Conservation (phyloP, 1,140 invertebrate genomes). For the Papilio polyxenes region DNA sequence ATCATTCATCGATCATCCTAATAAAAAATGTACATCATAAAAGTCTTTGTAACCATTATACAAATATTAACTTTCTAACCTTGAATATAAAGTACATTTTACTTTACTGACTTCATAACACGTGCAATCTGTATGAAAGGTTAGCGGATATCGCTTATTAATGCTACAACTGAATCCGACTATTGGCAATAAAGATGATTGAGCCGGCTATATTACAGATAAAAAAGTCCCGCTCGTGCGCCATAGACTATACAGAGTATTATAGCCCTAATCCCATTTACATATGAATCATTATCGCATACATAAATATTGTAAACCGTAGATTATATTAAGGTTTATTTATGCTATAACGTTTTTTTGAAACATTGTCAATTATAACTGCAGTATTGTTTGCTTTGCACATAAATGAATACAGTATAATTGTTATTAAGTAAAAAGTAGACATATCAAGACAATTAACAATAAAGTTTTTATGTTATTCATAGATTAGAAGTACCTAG, state of each 20-base stretch:
- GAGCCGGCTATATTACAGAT: constrained; percentile 47
- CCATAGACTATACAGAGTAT: constrained; percentile 14
- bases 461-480: background rate
- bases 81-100: constrained; percentile 45
- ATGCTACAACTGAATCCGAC: constrained; percentile 56
- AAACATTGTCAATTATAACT: constrained; percentile 2
- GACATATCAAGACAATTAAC: background rate
- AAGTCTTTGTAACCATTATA: constrained; percentile 42
- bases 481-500: too few species aligned
- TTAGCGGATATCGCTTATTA: constrained; percentile 75
- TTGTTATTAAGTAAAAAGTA: background rate
- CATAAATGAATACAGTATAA: background rate
- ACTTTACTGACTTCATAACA: constrained; percentile 48
- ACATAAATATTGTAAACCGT: constrained; percentile 2
- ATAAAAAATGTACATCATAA: constrained; percentile 46
- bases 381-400: constrained; percentile 8
- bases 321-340: background rate
- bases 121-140: constrained; percentile 64
- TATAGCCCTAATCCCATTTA: constrained; percentile 13
- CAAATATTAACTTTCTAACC: constrained; percentile 40
- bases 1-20: constrained; percentile 55
- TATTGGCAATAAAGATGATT: constrained; percentile 71
- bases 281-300: constrained; percentile 30
- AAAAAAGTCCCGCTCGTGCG: constrained; percentile 37
- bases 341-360: background rate